Conservation (phyloP, 2,113 vertebrate species). For the Tenrec ecaudatus region DNA sequence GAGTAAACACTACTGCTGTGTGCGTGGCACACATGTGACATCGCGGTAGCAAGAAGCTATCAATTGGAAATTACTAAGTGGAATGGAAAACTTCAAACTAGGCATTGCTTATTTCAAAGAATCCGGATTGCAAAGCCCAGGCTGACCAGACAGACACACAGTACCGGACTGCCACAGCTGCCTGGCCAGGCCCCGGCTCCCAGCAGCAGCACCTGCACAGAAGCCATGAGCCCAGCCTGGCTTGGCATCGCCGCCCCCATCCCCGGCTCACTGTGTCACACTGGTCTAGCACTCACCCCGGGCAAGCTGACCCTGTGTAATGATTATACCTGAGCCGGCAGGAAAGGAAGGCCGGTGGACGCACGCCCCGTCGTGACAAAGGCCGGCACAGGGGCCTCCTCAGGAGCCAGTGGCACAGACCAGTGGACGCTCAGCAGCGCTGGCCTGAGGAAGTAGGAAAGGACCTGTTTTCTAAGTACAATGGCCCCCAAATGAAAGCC, state of each 20-base stretch:
- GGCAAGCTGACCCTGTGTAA: slow-evolving; percentile 32
- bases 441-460: neutral
- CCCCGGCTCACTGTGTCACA: neutral
- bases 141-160: slow-evolving; percentile 48
- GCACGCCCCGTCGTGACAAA: neutral
- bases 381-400: neutral
- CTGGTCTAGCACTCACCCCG: neutral
- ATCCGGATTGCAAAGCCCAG: slow-evolving; percentile 31
- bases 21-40: slow-evolving; percentile 74
- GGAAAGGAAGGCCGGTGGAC: neutral
- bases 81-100: slow-evolving; percentile 71
- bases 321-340: slow-evolving; percentile 50
- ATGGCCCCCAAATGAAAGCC: neutral
- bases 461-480: neutral
- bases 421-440: neutral
- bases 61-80: slow-evolving; percentile 80
- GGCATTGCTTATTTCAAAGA: slow-evolving; percentile 57
- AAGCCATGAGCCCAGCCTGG: neutral
- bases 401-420: neutral
- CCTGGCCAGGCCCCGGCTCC: neutral
- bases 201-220: neutral
- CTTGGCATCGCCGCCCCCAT: neutral
- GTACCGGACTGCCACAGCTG: neutral
- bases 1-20: slow-evolving; percentile 73
- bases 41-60: slow-evolving; percentile 79